Base-by-base conservation (phyloP, 2,113 vertebrate genomes). In the Synodontis membranacea region DNA sequence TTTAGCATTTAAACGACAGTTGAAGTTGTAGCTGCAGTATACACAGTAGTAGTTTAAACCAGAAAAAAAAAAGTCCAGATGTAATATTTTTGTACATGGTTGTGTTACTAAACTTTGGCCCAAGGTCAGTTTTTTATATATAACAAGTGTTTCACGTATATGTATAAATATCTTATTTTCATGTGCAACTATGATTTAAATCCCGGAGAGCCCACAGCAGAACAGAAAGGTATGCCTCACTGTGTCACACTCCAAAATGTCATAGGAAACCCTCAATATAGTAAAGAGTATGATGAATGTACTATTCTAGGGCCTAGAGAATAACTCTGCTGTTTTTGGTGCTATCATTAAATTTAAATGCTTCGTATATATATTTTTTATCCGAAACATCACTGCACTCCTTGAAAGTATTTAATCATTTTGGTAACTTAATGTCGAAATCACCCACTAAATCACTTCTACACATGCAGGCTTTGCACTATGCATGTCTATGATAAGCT, bases 81-180 rank as follows among this genome's bases (percentile, higher is more conserved):
- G 87, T 90, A 86, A 87, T 90, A 90, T 90, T 90, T 90, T 90
- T 90, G 86, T 90, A 90, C 88, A 83, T 85, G 85, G 85, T 80
- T 83, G 86, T 88, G 87, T 87, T 88, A 88, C 89, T 85, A 80
- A 88, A 85, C 86, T 87, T 87, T 85, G 83, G 60, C 86, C 83
- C 66, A 56, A 44, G 87, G 83, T 86, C 84, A 75, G 64, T 60
- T 84, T 87, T 84, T 90, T 90, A 84, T 90, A 86, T 90, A 88
- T 89, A 89, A 58, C 74, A 84, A 86, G 86, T 88, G 87, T 88
- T 90, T 87, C 87, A 87, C 83, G 86, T 89, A 84, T 68, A 56
- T 74, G 78, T 82, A 85, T 66, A 82, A 44, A 86, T 82, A 86
- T 86, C 79, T 89, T 87, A 89, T 89, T 87, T 89, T 87, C 81